Percentiles rank a stretch among this genome's conserved stretches.
Conservation (phyloP, 2,113 vertebrate genomes). For the Calidris pugnax region DNA sequence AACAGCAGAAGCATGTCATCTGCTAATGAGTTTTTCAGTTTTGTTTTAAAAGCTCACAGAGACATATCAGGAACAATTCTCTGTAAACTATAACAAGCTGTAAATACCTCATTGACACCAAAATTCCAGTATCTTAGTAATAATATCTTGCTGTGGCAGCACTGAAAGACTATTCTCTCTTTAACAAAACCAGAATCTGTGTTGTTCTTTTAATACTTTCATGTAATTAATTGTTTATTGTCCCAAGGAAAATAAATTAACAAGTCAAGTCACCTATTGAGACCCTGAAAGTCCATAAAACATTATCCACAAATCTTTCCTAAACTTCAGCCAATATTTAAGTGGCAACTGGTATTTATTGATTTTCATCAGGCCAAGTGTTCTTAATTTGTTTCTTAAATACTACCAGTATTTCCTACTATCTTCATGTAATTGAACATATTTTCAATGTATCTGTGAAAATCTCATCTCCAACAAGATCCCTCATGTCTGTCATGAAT, state of each 20-base stretch:
- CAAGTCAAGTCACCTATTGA: background rate
- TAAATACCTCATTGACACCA: background rate
- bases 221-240: background rate
- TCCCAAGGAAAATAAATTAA: background rate
- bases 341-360: background rate
- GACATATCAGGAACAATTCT: background rate
- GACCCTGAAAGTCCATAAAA: background rate
- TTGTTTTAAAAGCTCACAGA: background rate
- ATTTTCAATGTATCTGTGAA: background rate
- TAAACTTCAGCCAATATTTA: background rate
- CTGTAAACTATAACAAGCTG: background rate
- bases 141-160: background rate
- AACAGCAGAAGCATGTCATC: background rate
- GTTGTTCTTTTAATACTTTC: background rate
- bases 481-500: background rate
- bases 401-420: background rate
- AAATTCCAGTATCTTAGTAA: background rate
- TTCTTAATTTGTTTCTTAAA: background rate
- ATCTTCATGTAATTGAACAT: background rate
- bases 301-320: background rate
- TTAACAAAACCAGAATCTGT: background rate
- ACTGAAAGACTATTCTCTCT: background rate
- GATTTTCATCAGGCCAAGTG: conserved; percentile 8
- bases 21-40: background rate
- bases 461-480: background rate